Percentiles rank a stretch among this genome's conserved stretches.
These are phyloP conservation scores for Terrapene triunguis DNA, from an alignment of 2,113 vertebrate genomes.

Conservation along the genomic window DNA sequence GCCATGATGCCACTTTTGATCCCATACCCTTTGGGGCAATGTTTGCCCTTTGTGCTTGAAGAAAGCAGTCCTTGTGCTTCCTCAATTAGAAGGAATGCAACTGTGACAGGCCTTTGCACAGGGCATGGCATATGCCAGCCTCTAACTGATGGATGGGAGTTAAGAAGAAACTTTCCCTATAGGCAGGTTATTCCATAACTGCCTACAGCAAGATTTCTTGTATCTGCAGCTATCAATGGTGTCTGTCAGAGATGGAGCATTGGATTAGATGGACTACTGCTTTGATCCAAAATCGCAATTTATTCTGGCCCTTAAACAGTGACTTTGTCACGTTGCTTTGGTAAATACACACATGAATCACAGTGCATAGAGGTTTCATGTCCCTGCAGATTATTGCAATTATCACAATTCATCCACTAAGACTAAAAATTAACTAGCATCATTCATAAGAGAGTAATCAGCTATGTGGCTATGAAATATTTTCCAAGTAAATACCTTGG, in stretches of 20 bases:
- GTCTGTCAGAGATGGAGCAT: background rate
- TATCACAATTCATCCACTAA: background rate
- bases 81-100: constrained; percentile 39
- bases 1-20: background rate
- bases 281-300: constrained; percentile 12
- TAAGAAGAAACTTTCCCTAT: background rate
- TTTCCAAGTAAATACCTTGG: background rate
- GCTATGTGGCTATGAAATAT: background rate
- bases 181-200: background rate
- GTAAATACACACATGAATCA: background rate
- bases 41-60: background rate
- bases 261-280: background rate
- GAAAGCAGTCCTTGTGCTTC: constrained; percentile 12
- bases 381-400: constrained; percentile 9
- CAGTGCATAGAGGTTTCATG: background rate
- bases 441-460: background rate
- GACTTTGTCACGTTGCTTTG: background rate
- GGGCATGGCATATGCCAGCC: background rate
- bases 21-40: background rate
- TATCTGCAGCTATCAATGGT: background rate
- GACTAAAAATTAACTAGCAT: background rate
- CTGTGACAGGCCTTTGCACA: background rate
- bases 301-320: background rate
- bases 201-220: background rate
- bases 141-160: background rate